Evolutionary conservation across 2,113 vertebrate species (phyloP).

Genomic region (Cyprinodon tularosa): DNA sequence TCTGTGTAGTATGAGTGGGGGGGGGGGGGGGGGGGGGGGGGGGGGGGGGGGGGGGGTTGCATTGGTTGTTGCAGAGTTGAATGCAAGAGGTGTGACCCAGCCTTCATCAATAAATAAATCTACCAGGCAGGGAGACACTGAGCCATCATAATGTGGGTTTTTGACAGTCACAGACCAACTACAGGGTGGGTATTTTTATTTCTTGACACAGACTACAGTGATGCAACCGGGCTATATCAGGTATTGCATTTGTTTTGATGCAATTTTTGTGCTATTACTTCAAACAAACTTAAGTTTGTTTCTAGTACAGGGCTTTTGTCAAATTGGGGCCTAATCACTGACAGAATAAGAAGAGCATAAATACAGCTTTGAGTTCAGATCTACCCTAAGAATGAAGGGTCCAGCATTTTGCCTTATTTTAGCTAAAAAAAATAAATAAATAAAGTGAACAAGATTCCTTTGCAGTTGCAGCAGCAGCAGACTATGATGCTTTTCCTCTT

Average conservation of each 20-base stretch:
- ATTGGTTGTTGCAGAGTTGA: too few relatives aligned
- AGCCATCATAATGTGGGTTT: not conserved
- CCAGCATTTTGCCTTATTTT: too few relatives aligned
- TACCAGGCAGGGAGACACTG: not conserved
- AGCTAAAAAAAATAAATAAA: too few relatives aligned
- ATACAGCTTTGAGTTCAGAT: too few relatives aligned
- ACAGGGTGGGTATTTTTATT: not conserved
- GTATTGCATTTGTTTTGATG: not conserved
- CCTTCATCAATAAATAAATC: not conserved
- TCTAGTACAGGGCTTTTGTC: not conserved
- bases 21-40: fast-evolving
- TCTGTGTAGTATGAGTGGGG: too few relatives aligned
- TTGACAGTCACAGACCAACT: not conserved
- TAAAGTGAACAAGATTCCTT: too few relatives aligned
- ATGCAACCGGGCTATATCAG: not conserved
- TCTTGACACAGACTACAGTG: not conserved
- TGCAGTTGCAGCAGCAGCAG: too few relatives aligned
- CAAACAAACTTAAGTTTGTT: not conserved
- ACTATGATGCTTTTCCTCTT: too few relatives aligned
- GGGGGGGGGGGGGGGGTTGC: fast-evolving
- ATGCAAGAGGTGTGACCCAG: too few relatives aligned
- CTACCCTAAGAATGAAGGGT: too few relatives aligned
- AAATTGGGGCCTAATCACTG: too few relatives aligned
- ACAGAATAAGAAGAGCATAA: too few relatives aligned
- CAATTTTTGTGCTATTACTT: not conserved